A percentile compares a stretch with the other conserved stretches of the same genome.
Conservation (phyloP, 2,113 vertebrate genomes). For the Oenanthe oenanthe region DNA sequence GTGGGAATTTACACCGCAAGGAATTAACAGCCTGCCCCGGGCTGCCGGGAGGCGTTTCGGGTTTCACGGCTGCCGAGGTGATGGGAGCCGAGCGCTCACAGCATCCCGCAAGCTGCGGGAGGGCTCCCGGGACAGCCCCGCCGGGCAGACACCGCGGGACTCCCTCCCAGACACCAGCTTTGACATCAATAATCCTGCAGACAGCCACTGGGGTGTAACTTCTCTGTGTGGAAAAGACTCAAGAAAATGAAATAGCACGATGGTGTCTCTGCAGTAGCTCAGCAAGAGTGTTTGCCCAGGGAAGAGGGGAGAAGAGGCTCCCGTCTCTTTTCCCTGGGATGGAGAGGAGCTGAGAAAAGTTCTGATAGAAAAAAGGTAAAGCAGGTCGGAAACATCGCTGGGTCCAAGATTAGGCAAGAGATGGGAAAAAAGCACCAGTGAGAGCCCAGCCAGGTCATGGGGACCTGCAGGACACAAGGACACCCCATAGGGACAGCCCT, state of each 20-base stretch:
- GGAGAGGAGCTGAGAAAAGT: neutral
- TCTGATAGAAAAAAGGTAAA: neutral
- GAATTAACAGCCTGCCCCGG: constrained; percentile 11
- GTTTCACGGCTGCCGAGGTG: neutral
- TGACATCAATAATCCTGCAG: neutral
- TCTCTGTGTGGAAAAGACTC: neutral
- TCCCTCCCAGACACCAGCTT: neutral
- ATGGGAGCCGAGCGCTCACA: fast-evolving
- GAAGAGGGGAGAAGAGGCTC: neutral
- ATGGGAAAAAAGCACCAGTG: neutral
- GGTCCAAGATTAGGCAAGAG: neutral
- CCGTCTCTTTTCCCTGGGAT: neutral
- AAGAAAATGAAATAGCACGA: neutral
- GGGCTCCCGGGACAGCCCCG: fast-evolving
- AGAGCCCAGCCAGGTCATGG: neutral
- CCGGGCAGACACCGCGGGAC: neutral
- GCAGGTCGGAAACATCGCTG: neutral
- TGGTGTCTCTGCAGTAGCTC: neutral
- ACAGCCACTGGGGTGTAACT: neutral
- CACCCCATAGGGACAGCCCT: fast-evolving
- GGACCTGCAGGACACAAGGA: neutral
- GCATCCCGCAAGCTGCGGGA: neutral
- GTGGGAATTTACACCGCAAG: neutral
- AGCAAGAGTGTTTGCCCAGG: fast-evolving
- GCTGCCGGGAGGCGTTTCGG: neutral